Percentiles rank a stretch among this genome's conserved stretches.
These are phyloP conservation scores for Meloe dianella DNA, from an alignment of 2,888 invertebrate genomes.

Conservation along the genomic window DNA sequence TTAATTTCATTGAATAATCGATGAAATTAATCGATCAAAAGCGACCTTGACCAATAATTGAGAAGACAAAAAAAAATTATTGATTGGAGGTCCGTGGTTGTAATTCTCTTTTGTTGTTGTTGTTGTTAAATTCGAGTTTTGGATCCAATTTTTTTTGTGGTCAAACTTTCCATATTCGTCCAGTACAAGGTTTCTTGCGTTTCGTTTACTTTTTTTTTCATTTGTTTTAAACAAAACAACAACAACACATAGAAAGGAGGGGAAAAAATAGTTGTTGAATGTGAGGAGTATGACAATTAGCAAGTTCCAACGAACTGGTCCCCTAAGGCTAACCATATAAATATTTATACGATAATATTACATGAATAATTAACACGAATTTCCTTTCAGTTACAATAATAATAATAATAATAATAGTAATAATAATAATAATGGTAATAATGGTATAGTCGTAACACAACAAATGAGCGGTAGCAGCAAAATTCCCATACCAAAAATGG, in stretches of 20 bases:
- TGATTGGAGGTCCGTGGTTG: too few species aligned
- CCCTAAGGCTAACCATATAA: slow-evolving; percentile 24
- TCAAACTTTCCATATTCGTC: slow-evolving; percentile 30
- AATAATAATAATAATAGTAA: slow-evolving; percentile 22
- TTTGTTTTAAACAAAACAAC: neutral
- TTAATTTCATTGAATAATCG: too few species aligned
- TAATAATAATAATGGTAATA: too few species aligned
- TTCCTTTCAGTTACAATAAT: slow-evolving; percentile 24
- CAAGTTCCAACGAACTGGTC: slow-evolving; percentile 31
- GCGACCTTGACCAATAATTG: slow-evolving; percentile 27
- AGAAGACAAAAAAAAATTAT: slow-evolving; percentile 9
- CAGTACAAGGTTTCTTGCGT: slow-evolving; percentile 7
- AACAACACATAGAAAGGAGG: neutral
- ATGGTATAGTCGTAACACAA: too few species aligned
- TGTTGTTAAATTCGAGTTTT: too few species aligned
- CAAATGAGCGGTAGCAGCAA: neutral
- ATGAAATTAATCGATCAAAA: neutral
- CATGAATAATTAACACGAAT: slow-evolving; percentile 34
- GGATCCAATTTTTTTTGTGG: too few species aligned
- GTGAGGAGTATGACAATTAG: slow-evolving; percentile 33
- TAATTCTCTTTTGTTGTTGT: too few species aligned
- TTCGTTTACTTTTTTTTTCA: neutral
- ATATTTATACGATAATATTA: slow-evolving; percentile 25
- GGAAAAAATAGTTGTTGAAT: slow-evolving; percentile 17
- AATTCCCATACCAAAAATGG: neutral